Base-by-base conservation (phyloP, 2,113 vertebrate genomes). In the Triplophysa tibetana region DNA sequence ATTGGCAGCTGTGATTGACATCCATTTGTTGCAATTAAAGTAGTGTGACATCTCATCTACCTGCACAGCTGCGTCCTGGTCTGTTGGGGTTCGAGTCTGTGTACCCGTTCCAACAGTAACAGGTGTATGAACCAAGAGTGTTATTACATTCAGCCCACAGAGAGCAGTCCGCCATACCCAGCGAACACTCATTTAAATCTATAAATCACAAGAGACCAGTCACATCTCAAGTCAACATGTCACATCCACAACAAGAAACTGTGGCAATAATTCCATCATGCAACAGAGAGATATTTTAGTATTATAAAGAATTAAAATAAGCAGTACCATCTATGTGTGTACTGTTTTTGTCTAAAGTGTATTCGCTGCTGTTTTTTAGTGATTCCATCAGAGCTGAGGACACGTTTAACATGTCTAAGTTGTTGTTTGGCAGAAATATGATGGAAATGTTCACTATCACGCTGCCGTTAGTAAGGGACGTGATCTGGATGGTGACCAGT, bases 181-280 rank as follows among this genome's bases (percentile, higher is more conserved):
- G 67, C 3, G 63, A n/a, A 70, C 96, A 96, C 84, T 97, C 95
- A 48, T 96, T 77, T 17, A 89, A 91, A 91, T 96, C 95, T 92
- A 84, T 9, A 19, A 75, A 83, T 70, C 50, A 80, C 69, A 29
- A 77, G 38, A 75, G 23, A 62, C 38, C 58, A 63, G 63, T 75
- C 73, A 24, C 56, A 61, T 45, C 56, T 14, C 4, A 60, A 26
- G 8, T 69, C 62, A 83, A 77, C 75, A 70, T 60, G 45, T 67
- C 50, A 41, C 65, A 70, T 69, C 63, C 79, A 65, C 64, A 81
- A 70, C 74, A 64, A 70, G 14, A 48, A 68, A 11, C 70, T 11
- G 26, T 64, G 33, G 69, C 38, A 70, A 82, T 77, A 16, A 54
- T n/a, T 56, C 56, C 29, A 45, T 26, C 38, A 76, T 70, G 17